Evolutionary conservation across 2,113 vertebrate species (phyloP), one percentile per base, ranked within the genome.

Genomic region (Cettia cetti): DNA sequence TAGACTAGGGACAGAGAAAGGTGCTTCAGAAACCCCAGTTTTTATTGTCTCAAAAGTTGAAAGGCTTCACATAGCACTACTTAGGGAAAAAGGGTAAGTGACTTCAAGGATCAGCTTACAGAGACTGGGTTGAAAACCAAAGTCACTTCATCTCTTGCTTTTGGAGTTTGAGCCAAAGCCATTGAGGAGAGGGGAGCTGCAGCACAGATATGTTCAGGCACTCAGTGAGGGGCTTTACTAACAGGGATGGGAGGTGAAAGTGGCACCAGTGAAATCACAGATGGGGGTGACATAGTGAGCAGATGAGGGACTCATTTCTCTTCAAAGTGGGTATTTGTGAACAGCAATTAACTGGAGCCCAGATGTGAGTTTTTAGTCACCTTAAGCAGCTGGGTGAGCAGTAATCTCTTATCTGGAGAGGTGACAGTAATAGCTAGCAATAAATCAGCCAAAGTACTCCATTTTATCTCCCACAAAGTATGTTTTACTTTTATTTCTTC

Each of bases 201-300:
- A 50, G 26, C 1, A 1, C 5, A 31, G 40, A 30, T 20, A 6
- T 28, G 79, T 35, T 45, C 0, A 1, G 50, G 60, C 15, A 20
- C 31, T 52, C 24, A 39, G 28, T 1, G 1, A 28, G 15, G 40
- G 11, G 11, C 26, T 81, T 78, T 63, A 52, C 5, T 44, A 56
- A 63, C 10, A 42, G 52, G 33, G 6, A 33, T 4, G 11, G 23
- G 57, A 87, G 40, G 21, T 3, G 7, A 75, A 82, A 82, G 44
- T 0, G 4, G 56, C 21, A 72, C 31, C 21, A 33, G 31, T 26
- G 33, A 86, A 82, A 63, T 23, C 68, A 80, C 54, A 40, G 28
- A 21, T 23, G 33, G 18, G 13, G 30, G 16, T n/a, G 2, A 4
- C 33, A 71, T 54, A 70, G n/a, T 28, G 31, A 89, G n/a, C 72